Evolutionary conservation across 2,113 vertebrate genomes (phyloP), one percentile per base, ranked within the genome.

Genomic region (Malaclemys terrapin): DNA sequence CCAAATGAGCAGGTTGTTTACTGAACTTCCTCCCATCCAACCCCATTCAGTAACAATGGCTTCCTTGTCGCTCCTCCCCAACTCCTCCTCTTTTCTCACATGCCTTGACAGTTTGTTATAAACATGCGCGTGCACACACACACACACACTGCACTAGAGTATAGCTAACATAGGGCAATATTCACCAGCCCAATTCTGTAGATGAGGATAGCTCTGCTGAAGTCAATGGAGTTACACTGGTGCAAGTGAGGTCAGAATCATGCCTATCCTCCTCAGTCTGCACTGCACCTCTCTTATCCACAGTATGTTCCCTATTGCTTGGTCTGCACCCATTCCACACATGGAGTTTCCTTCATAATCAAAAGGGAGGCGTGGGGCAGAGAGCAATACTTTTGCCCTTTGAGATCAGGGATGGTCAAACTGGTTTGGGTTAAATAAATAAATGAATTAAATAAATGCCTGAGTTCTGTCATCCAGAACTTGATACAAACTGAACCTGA

Each of bases 331-430:
- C 25, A 20, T 25, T 65, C 54, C 3, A 94, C 81, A 53, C 2
- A n/a, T 0, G 0, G 10, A 14, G 1, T n/a, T 3, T 0, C 2
- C 29, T 27, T 89, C 38, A 79, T n/a, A 8, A 31, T 3, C 45
- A 45, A 3, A 0, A 0, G 2, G 1, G 4, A n/a, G 75, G 12
- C 24, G 1, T 47, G 42, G 3, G 1, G 12, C 3, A 8, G 13
- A 25, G 11, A 47, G 24, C 16, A 90, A 42, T 22, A 69, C 6
- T 72, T 62, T 4, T 80, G 31, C 47, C 10, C 62, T 80, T 53
- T 85, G 65, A 92, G 86, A 65, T n/a, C 27, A 7, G 87, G 45
- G 17, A 56, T 24, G 45, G n/a, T 0, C 1, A 59, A 8, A 31
- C 24, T 7, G 1, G 1, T 72, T 8, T 76, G 38, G 17, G 4